phyloP scores from a whole-genome alignment of 1,140 invertebrate species.

The Pemphigus obesinymphae region DNA sequence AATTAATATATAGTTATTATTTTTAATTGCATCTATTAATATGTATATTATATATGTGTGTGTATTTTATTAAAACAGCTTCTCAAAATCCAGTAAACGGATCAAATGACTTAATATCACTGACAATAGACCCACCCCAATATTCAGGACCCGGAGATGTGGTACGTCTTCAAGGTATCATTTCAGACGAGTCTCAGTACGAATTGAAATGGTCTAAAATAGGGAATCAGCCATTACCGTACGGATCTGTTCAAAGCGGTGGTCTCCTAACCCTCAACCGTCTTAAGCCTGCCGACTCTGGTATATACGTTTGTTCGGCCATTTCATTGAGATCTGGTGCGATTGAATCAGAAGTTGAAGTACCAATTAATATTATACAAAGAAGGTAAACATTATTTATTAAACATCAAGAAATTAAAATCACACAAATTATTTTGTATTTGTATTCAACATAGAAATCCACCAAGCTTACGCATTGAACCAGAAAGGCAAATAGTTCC shows the following conservation, averaged over 20 bases:
- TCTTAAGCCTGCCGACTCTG: conserved; percentile 64
- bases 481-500: conserved; percentile 66
- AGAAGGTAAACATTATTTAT: not conserved
- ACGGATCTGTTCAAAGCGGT: conserved; percentile 56
- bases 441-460: conserved; percentile 45
- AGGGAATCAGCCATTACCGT: conserved; percentile 55
- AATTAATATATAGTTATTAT: not conserved
- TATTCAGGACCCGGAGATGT: conserved; percentile 56
- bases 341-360: conserved; percentile 31
- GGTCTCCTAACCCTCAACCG: conserved; percentile 69
- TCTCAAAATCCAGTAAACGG: not conserved
- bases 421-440: not conserved
- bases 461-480: conserved; percentile 59
- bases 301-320: conserved; percentile 75
- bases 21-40: not conserved
- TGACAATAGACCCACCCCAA: conserved; percentile 57
- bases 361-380: not conserved
- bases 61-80: not conserved
- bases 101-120: conserved; percentile 41
- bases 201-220: conserved; percentile 57
- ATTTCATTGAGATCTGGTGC: conserved; percentile 44
- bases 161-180: conserved; percentile 57
- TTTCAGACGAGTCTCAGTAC: conserved; percentile 43
- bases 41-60: too few relatives aligned
- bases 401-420: not conserved